A percentile compares a stretch with the other conserved stretches of the same genome.
Evolutionary conservation across 1,140 invertebrate species (phyloP).

Genomic region (Wasmannia auropunctata): DNA sequence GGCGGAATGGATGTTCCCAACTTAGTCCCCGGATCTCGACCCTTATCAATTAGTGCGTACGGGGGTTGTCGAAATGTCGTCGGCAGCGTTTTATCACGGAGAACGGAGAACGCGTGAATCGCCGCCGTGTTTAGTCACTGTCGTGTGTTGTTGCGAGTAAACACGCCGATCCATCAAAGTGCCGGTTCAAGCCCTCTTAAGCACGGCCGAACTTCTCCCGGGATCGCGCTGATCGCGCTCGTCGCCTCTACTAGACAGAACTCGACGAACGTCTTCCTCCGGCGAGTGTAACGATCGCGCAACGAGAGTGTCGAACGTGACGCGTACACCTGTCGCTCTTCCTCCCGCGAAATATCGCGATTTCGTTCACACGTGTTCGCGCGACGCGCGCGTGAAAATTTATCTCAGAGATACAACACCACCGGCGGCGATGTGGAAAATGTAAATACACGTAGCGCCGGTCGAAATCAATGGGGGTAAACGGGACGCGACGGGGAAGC

Average conservation of each 20-base stretch:
- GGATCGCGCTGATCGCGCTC: too few species aligned
- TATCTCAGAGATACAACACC: background rate
- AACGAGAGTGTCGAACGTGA: background rate
- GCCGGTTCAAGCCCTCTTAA: too few species aligned
- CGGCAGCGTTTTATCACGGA: slow-evolving; percentile 1
- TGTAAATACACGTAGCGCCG: background rate
- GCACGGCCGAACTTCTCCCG: too few species aligned
- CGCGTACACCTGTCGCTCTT: background rate
- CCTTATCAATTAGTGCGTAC: slow-evolving; percentile 25
- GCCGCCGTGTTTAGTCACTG: background rate
- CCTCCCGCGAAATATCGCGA: background rate
- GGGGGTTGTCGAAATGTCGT: background rate
- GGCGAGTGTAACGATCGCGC: too few species aligned
- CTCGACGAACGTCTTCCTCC: background rate
- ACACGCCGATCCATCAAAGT: slow-evolving; percentile 27
- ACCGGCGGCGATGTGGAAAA: background rate
- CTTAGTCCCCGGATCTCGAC: background rate
- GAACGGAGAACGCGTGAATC: background rate
- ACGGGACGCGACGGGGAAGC: background rate
- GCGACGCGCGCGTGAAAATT: background rate
- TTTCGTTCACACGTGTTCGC: background rate
- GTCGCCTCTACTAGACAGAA: too few species aligned
- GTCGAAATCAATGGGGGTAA: background rate
- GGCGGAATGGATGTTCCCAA: slow-evolving; percentile 3
- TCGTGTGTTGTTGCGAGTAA: background rate